These are phyloP conservation scores for Anastrepha obliqua DNA, from an alignment of 1,140 invertebrate genomes.

Conservation along the genomic window DNA sequence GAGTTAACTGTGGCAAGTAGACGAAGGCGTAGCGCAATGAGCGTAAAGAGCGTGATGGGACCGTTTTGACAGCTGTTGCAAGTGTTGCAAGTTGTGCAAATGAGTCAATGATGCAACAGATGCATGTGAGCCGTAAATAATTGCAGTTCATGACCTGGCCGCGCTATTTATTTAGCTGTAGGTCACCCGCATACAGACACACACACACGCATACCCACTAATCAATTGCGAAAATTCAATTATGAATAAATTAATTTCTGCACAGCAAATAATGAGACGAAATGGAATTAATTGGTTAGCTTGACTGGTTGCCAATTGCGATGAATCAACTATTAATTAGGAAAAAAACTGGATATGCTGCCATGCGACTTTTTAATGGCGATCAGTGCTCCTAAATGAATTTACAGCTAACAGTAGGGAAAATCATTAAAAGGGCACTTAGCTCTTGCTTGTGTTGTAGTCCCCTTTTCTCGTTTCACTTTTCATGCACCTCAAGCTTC, in stretches of 20 bases:
- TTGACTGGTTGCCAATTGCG: neutral
- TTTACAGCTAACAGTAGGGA: too few relatives aligned
- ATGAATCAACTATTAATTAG: neutral
- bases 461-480: neutral
- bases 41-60: too few relatives aligned
- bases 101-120: neutral
- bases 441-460: too few relatives aligned
- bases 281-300: constrained; percentile 24
- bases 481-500: neutral
- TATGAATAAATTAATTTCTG: constrained; percentile 44
- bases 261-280: neutral
- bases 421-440: too few relatives aligned
- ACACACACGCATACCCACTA: neutral
- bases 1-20: constrained; percentile 11
- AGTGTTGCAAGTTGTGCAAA: neutral
- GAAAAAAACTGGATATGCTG: neutral
- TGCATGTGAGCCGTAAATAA: neutral
- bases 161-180: neutral
- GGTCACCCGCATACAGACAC: neutral
- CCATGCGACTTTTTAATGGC: neutral
- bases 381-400: too few relatives aligned
- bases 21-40: neutral
- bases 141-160: neutral
- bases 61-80: constrained; percentile 4
- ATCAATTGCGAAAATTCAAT: neutral